A percentile compares a stretch with the other conserved stretches of the same genome.
Evolutionary conservation across 2,113 vertebrate species (phyloP).

Genomic region (Callaeas wilsoni): DNA sequence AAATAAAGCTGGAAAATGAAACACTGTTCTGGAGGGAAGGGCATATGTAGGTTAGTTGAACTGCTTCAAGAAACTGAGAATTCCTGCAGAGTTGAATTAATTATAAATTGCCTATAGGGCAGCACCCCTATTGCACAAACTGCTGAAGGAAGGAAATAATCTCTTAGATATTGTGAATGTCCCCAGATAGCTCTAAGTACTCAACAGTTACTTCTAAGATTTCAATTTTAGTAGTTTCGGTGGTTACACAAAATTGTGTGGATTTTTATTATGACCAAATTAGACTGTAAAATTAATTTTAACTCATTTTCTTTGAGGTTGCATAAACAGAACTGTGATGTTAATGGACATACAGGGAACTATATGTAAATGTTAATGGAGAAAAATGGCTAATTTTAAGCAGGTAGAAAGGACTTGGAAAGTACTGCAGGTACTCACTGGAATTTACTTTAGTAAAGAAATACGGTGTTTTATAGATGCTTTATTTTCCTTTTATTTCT

Average conservation of each 20-base stretch:
- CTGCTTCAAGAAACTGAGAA: neutral
- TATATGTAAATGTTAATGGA: neutral
- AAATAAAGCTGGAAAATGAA: conserved; percentile 49
- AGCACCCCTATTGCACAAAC: neutral
- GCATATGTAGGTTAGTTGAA: conserved; percentile 39
- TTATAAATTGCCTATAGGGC: neutral
- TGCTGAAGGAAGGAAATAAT: conserved; percentile 15
- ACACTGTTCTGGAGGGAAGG: neutral
- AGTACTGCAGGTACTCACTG: neutral
- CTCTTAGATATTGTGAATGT: neutral
- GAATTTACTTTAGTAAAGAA: neutral
- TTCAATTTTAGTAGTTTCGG: neutral
- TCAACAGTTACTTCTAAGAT: neutral
- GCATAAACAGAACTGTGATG: neutral
- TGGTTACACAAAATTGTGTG: neutral
- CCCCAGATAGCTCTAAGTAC: neutral
- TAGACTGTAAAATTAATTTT: neutral
- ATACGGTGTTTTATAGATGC: neutral
- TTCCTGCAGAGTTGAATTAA: neutral
- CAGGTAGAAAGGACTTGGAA: neutral
- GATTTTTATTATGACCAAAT: neutral
- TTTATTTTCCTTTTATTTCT: neutral
- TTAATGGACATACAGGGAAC: neutral
- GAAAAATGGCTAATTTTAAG: neutral
- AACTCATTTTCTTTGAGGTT: neutral